These are phyloP conservation scores for Stenichneumon culpator DNA, from an alignment of 2,888 invertebrate species.

Conservation along the genomic window DNA sequence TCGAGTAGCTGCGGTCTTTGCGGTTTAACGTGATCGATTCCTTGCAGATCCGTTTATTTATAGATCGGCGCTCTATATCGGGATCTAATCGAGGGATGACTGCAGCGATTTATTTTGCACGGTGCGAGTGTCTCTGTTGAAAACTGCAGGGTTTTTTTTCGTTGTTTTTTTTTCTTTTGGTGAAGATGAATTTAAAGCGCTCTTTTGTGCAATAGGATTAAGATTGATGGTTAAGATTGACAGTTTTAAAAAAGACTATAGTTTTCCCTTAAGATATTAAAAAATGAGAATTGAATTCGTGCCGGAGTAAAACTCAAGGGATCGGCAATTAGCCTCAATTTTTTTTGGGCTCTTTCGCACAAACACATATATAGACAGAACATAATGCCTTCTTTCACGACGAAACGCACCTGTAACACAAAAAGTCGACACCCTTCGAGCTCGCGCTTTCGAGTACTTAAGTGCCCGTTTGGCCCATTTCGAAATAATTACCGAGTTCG, in stretches of 20 bases:
- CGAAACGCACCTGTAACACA: constrained; percentile 53
- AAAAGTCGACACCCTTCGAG: constrained; percentile 55
- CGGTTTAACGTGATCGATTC: constrained; percentile 55
- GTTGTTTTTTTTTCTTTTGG: too few relatives aligned
- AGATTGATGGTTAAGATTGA: background rate
- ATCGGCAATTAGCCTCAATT: constrained; percentile 39
- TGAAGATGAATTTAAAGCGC: background rate
- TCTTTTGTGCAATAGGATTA: background rate
- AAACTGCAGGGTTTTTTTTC: too few relatives aligned
- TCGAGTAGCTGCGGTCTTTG: constrained; percentile 54
- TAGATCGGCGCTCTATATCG: constrained; percentile 38
- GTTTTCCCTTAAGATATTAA: background rate
- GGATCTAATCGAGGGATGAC: background rate
- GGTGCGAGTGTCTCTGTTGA: too few relatives aligned
- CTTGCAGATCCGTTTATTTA: constrained; percentile 52
- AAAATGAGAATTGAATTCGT: background rate
- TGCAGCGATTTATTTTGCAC: background rate
- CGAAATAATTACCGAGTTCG: constrained; percentile 54
- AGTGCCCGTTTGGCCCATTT: constrained; percentile 20
- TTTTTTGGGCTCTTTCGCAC: background rate
- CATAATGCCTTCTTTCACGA: constrained; percentile 16
- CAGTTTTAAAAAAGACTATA: background rate
- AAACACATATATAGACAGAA: background rate
- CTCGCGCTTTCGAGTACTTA: constrained; percentile 34
- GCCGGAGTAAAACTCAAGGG: background rate